Base-by-base conservation (phyloP, 2,888 invertebrate species). In the Eulithis prunata region DNA sequence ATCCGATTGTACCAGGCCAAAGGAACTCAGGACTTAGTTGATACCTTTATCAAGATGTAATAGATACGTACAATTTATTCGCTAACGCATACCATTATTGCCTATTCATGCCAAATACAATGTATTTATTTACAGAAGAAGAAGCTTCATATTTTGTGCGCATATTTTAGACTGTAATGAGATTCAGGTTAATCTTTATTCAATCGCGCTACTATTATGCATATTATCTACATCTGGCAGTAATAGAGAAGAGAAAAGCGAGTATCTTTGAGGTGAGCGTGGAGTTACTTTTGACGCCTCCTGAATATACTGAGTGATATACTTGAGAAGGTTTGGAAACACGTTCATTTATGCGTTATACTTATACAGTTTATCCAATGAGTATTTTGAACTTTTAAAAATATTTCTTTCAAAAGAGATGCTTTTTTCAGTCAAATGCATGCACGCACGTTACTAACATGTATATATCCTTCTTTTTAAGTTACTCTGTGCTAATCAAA, bases 31-130 rank as follows among this genome's bases (percentile, higher is more conserved):
- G 3, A 38, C 21, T n/a, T 11, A 45, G 32, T 52, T n/a, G n/a
- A n/a, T n/a, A n/a, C n/a, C n/a, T n/a, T 52, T 7, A 28, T 45
- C 8, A 38, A 38, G 5, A 12, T 8, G 14, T 14, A 51, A 36
- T 57, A 66, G 43, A 28, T 54, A 47, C 67, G 69, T 71, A 74
- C 69, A 63, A 73, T 80, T 78, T 79, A 79, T 76, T 75, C 71
- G 66, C 64, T 57, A 58, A 47, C 60, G 55, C 57, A 56, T 57
- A 58, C 56, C 62, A 61, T 64, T 72, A 70, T 77, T 74, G 73
- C 75, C 75, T 72, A 80, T 83, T 83, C 80, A 79, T 60, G 60
- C 71, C 54, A 63, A 74, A 75, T 78, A 81, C 82, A 84, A 82
- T 80, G 78, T 83, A 77, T 80, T 41, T 81, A 80, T 80, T 81